These are phyloP conservation scores for Arion vulgaris DNA, from an alignment of 1,140 invertebrate genomes.

Conservation along the genomic window DNA sequence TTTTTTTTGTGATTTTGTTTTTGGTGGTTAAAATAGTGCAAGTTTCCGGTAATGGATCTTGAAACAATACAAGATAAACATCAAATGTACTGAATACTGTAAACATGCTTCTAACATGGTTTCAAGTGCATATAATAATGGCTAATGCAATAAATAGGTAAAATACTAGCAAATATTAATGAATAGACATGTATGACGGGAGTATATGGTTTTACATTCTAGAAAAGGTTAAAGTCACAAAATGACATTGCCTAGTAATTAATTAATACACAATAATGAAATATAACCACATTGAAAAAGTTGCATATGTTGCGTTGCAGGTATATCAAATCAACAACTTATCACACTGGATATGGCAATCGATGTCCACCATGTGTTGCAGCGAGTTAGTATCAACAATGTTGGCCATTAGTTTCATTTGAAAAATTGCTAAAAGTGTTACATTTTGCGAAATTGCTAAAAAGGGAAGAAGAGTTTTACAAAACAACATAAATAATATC, in stretches of 20 bases:
- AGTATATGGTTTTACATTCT: not conserved
- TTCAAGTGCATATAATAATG: not conserved
- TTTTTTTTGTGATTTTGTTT: not conserved
- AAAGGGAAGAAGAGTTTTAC: too few species aligned
- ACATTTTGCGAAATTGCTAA: not conserved
- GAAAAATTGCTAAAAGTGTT: not conserved
- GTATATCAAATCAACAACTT: not conserved
- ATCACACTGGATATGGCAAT: not conserved
- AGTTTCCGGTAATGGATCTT: not conserved
- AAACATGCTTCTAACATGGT: not conserved
- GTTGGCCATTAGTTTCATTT: not conserved
- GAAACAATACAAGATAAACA: not conserved
- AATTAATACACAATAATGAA: not conserved
- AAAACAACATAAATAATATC: too few species aligned
- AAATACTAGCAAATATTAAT: not conserved
- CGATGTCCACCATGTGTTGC: not conserved
- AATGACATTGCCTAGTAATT: not conserved
- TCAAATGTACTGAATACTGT: not conserved
- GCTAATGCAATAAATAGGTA: too few species aligned
- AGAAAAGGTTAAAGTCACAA: not conserved
- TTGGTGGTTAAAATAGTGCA: too few species aligned
- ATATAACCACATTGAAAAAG: not conserved
- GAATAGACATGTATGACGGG: not conserved
- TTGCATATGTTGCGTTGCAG: not conserved
- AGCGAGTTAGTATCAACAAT: not conserved